These are phyloP conservation scores for Pemphredon lugubris DNA, from an alignment of 2,888 invertebrate genomes.

Conservation along the genomic window DNA sequence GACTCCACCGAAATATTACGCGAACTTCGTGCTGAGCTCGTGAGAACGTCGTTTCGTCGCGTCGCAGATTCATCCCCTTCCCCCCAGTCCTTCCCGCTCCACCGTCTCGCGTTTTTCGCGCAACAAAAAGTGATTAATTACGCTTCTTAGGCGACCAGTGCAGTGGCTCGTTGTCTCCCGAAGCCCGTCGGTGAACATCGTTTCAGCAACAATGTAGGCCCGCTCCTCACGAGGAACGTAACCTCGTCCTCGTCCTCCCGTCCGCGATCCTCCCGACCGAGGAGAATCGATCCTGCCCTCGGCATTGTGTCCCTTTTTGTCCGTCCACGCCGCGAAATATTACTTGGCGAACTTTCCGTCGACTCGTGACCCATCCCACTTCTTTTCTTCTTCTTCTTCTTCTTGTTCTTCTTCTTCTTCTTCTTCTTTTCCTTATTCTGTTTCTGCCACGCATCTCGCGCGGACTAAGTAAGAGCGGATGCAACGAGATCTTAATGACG, in stretches of 20 bases:
- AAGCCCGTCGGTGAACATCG: conserved; percentile 65
- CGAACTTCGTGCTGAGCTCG: conserved; percentile 9
- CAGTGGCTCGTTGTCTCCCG: conserved; percentile 73
- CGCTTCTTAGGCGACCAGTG: conserved; percentile 71
- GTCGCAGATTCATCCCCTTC: conserved; percentile 15
- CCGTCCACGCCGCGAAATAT: conserved; percentile 75
- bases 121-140: conserved; percentile 78
- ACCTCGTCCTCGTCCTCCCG: conserved; percentile 51
- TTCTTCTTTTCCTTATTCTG: conserved; percentile 31
- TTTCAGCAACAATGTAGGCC: conserved; percentile 71
- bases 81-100: not conserved
- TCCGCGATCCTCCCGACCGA: conserved; percentile 70
- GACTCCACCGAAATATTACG: not conserved
- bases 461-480: conserved; percentile 22
- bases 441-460: conserved; percentile 37
- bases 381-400: conserved; percentile 26
- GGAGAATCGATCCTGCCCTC: conserved; percentile 78
- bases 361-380: conserved; percentile 62
- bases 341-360: conserved; percentile 69
- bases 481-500: conserved; percentile 60
- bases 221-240: conserved; percentile 55
- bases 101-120: conserved; percentile 15
- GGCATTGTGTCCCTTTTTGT: conserved; percentile 79
- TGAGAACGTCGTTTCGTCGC: conserved; percentile 14
- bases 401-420: conserved; percentile 43